phyloP scores from a whole-genome alignment of 2,888 invertebrate species.

The Erebia palarica region DNA sequence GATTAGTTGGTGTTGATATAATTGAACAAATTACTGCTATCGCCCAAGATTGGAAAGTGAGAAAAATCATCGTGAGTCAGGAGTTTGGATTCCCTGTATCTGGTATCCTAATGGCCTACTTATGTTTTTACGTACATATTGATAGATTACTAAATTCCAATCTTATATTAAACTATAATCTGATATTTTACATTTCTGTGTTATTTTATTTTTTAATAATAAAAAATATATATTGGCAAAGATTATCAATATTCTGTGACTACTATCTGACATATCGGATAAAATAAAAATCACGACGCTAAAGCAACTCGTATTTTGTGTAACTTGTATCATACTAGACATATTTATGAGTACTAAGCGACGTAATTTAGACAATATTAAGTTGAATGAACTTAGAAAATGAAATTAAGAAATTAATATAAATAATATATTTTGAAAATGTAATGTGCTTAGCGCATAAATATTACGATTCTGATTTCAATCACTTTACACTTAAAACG shows the following conservation, averaged over 20 bases:
- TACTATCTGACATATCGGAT: constrained; percentile 78
- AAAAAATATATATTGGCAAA: constrained; percentile 28
- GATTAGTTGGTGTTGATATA: not conserved
- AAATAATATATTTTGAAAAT: constrained; percentile 34
- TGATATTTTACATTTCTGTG: not conserved
- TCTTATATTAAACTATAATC: not conserved
- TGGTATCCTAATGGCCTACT: not conserved
- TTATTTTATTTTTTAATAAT: not conserved
- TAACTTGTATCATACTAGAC: constrained; percentile 69
- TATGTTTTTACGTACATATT: not conserved
- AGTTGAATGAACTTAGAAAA: constrained; percentile 54
- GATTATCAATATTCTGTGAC: constrained; percentile 55
- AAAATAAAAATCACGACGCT: constrained; percentile 63
- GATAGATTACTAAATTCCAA: too few species aligned
- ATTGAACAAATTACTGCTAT: not conserved
- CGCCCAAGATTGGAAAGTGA: not conserved
- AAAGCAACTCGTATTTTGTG: constrained; percentile 57
- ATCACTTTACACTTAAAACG: not conserved
- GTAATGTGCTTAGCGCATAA: constrained; percentile 36
- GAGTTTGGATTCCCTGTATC: not conserved
- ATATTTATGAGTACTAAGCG: constrained; percentile 56
- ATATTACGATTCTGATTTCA: constrained; percentile 31
- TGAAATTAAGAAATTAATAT: constrained; percentile 29
- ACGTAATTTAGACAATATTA: constrained; percentile 78
- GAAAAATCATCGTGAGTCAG: not conserved